These are phyloP conservation scores for Lepeophtheirus nordmannii DNA, from an alignment of 2,888 invertebrate species.

Conservation along the genomic window DNA sequence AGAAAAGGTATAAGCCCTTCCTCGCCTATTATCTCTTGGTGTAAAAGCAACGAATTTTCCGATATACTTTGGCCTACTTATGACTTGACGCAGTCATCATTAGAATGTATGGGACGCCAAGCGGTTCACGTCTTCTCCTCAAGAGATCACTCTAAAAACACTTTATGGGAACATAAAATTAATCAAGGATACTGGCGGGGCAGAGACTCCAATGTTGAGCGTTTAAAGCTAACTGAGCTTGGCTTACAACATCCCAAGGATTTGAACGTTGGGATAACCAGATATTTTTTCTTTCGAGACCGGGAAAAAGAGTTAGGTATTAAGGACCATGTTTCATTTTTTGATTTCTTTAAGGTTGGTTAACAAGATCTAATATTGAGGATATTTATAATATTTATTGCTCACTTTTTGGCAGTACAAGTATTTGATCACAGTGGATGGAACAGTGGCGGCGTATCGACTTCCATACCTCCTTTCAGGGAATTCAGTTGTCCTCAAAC, in stretches of 20 bases:
- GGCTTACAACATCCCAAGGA: constrained; percentile 56
- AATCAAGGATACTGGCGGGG: constrained; percentile 77
- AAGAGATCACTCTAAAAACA: constrained; percentile 53
- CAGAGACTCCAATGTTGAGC: constrained; percentile 68
- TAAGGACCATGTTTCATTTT: constrained; percentile 67
- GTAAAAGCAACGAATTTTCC: constrained; percentile 64
- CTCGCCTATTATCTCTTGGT: constrained; percentile 84
- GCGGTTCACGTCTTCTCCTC: constrained; percentile 69
- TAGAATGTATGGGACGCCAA: constrained; percentile 84
- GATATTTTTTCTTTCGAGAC: constrained; percentile 86
- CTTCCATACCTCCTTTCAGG: constrained; percentile 79
- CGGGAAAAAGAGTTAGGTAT: constrained; percentile 66
- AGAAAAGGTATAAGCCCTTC: constrained; percentile 39
- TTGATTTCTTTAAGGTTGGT: constrained; percentile 79
- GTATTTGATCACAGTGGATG: constrained; percentile 85
- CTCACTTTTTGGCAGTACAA: constrained; percentile 51
- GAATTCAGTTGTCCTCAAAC: constrained; percentile 73
- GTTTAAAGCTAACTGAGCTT: constrained; percentile 64
- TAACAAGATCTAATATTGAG: neutral
- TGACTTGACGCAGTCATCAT: constrained; percentile 74
- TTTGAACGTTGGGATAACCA: constrained; percentile 78
- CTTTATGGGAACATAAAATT: constrained; percentile 55
- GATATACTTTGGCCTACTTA: constrained; percentile 92
- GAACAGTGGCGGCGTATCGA: constrained; percentile 88
- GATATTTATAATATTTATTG: constrained; percentile 25